Evolutionary conservation across 2,797 vertebrate species (phyloP), one percentile per base, ranked within the genome.

Genomic region (Salmo trutta): DNA sequence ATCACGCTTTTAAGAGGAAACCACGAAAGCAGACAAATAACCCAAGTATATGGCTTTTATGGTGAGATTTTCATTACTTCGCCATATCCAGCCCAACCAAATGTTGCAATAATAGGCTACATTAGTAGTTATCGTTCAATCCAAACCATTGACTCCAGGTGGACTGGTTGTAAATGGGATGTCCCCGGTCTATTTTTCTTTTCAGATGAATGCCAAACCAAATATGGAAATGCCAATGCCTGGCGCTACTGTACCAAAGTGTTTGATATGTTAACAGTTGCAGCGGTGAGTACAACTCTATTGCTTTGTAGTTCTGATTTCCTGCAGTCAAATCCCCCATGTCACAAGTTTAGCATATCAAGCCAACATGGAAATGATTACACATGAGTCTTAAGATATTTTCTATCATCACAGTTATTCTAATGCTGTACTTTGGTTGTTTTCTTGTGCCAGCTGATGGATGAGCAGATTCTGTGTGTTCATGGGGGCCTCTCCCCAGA

Each of bases 211-310:
- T 99, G 98, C 94, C 98, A 99, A 93, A 99, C 98, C 78, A 99
- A 99, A 88, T 99, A 99, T 27, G 98, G 98, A 80, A 99, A 99
- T 64, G 98, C 98, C 10, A 99, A 99, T 68, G 98, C 98, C 5
- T 99, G 98, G 98, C 95, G 98, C 89, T 99, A 99, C 76, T 99
- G 98, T 85, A 99, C 98, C 88, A 99, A 99, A 94, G 98, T 99
- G 54, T 99, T 99, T 0, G 98, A 99, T 85, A 99, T 99, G 98
- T 94, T 99, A 71, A 99, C 98, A 52, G 97, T 99, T 72, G 98
- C 98, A 77, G 98, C 98, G 78, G 97, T 99, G 93, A 97, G 97
- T 64, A 31, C 33, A n/a, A 62, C 59, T 10, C 16, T 19, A 54
- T n/a, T 68, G 8, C 65, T 31, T 31, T 31, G 24, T 67, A 15